Base-by-base conservation (phyloP, 2,888 invertebrate genomes). In the Andrena fulva region DNA sequence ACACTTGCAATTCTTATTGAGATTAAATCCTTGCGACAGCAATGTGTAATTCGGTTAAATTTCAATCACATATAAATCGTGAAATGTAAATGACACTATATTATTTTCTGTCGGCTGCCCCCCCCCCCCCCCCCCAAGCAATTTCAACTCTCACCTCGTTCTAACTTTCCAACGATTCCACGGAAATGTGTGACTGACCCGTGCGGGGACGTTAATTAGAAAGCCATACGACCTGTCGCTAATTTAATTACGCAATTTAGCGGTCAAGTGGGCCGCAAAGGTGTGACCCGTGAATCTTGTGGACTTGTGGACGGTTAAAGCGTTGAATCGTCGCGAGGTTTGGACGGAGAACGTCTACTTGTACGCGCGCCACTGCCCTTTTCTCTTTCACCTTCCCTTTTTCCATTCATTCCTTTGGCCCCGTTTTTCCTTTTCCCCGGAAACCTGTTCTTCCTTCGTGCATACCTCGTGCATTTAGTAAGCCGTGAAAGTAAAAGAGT, bases 181-280 rank as follows among this genome's bases (percentile, higher is more conserved):
- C 54, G 12, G 60, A 4, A 29, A 60, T 42, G 10, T 59, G 63
- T 62, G 24, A 35, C 12, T 4, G 50, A 29, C 6, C 24, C 24
- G 42, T 59, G 27, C 31, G 8, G 50, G 72, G 64, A 75, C 74
- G 80, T 75, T 87, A 85, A 89, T 84, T 78, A 83, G 33, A 66
- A 64, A 85, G 82, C 84, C 84, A 84, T 85, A 76, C 81, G 83
- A 82, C 73, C 80, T 83, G 76, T 84, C 42, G 84, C 60, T 87
- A 86, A 89, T 89, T 82, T 80, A 88, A 90, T 89, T 82, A 84
- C 62, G 82, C 81, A 83, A 84, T 86, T 66, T 87, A 68, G 67
- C 87, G 84, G 85, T 87, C 81, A 88, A 89, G 85, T 76, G 80
- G 69, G 31, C 81, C 64, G 73, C 73, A 68, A 68, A 75, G 52